Evolutionary conservation across 2,888 invertebrate species (phyloP), one percentile per base, ranked within the genome.

Genomic region (Hemicrepidius hirtus): DNA sequence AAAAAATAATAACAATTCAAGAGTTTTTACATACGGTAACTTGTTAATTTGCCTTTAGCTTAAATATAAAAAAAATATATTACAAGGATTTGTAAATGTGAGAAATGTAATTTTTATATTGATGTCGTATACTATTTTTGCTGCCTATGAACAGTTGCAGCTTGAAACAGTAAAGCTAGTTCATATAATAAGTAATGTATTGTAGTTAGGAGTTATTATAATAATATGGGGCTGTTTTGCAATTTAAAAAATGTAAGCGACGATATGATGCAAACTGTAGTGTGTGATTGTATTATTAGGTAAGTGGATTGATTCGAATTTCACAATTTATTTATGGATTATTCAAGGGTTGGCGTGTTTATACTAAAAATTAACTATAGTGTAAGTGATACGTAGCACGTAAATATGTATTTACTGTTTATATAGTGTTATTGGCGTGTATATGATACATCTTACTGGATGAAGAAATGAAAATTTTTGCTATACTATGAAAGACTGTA

Each of bases 401-500:
- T 63, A 63, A 57, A 37, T 69, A 69, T 69, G 53, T 69, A 69
- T 53, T 63, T 63, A 63, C 53, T 70, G 59, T 59, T 63, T 68
- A 68, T 72, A 68, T 72, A 68, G 68, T 64, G 68, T 72, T 72
- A 68, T 72, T 64, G 64, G 68, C 68, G 64, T 72, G 53, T 68
- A 72, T 50, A 68, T 68, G 55, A 64, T 66, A 28, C 63, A 46
- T 20, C 53, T 53, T 49, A 71, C 44, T 44, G 13, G 44, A 32
- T 35, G 16, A 32, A 7, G 66, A 60, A 28, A 41, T 37, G 44
- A 41, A 62, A 63, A 62, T 20, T 46, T 69, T 71, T 71, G 55
- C 67, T 71, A 66, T 71, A 71, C 63, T 71, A 60, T 28, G 50
- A 71, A 68, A 71, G 71, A 67, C 71, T 71, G 71, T 71, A 70